Base-by-base conservation (phyloP, 64 coral and sea anemone genomes). In the Anthopleura sola region DNA sequence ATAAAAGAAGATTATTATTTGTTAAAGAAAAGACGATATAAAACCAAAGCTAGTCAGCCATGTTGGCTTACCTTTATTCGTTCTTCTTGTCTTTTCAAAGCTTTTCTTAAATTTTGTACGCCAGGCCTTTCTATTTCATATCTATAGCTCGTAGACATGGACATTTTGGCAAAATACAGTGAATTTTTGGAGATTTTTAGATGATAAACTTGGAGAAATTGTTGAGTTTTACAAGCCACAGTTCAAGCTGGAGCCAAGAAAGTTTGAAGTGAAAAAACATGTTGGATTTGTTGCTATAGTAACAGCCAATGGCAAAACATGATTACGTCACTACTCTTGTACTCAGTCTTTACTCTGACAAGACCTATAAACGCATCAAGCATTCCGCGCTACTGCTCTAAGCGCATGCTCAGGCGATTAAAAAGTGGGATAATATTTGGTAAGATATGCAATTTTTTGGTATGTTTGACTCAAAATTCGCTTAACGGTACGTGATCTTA, bases 141-240 rank as follows among this genome's bases (percentile, higher is more conserved):
- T 74, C 93, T 90, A 26, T 94, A 94, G 60, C 90, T 94, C 21
- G 93, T 94, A 83, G 88, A 80, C 93, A 94, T 94, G 68, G 93
- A 94, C 93, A 94, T 94, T 76, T 88, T 94, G 66, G n/a, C 29
- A 71, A 71, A 15, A 0, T 33, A 34, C 28, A 71, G 29, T 71
- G 10, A 14, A 15, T 15, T 28, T 71, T 34, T 33, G 16, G 26
- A 4, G 29, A n/a, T 71, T 71, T 71, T 34, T 16, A 34, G n/a
- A n/a, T 31, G 66, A 71, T 3, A 71, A 34, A 32, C 34, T 1
- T 24, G 24, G 13, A 24, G 58, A 62, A 62, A 53, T 53, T 13
- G 11, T 53, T 6, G 50, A 13, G 50, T 53, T 53, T 53, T 44
- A 3, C 1, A n/a, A 24, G 19, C 21, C 19, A 9, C 58, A 62